Conservation (phyloP, 2,113 vertebrate genomes). For the Spilogale gracilis region DNA sequence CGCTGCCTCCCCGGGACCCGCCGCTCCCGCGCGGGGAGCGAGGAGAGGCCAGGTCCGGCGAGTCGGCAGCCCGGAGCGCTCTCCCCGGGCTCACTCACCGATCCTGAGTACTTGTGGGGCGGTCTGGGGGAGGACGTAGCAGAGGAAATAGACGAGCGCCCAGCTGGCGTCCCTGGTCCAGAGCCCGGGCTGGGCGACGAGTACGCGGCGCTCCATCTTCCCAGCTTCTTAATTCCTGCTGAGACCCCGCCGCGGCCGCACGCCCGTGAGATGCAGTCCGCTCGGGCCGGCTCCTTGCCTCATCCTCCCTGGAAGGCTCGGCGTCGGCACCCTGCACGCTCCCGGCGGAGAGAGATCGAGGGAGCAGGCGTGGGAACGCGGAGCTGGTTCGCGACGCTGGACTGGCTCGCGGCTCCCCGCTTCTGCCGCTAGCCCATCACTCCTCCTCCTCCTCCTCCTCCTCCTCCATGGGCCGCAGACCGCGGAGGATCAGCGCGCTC, state of each 20-base stretch:
- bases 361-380: conserved; percentile 26
- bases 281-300: conserved; percentile 71
- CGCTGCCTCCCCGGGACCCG: not conserved
- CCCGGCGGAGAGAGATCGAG: not conserved
- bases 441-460: not conserved
- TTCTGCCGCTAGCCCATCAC: conserved; percentile 72
- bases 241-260: conserved; percentile 79
- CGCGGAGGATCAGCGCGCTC: not conserved
- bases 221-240: conserved; percentile 85
- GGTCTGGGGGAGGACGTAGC: conserved; percentile 91
- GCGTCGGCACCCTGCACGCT: conserved; percentile 78
- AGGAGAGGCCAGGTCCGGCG: not conserved
- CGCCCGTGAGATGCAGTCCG: conserved; percentile 50
- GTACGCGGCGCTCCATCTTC: conserved; percentile 86
- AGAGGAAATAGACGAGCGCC: conserved; percentile 90
- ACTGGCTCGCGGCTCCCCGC: not conserved
- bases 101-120: conserved; percentile 95
- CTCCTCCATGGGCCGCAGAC: conserved; percentile 38
- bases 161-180: conserved; percentile 89
- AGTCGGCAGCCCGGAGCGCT: not conserved
- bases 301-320: conserved; percentile 83
- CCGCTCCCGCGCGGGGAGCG: not conserved
- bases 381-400: not conserved
- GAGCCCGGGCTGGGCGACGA: conserved; percentile 84
- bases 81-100: conserved; percentile 90